A percentile compares a stretch with the other conserved stretches of the same genome.
phyloP scores from a whole-genome alignment of 2,797 vertebrate species.

The Pipistrellus pygmaeus region DNA sequence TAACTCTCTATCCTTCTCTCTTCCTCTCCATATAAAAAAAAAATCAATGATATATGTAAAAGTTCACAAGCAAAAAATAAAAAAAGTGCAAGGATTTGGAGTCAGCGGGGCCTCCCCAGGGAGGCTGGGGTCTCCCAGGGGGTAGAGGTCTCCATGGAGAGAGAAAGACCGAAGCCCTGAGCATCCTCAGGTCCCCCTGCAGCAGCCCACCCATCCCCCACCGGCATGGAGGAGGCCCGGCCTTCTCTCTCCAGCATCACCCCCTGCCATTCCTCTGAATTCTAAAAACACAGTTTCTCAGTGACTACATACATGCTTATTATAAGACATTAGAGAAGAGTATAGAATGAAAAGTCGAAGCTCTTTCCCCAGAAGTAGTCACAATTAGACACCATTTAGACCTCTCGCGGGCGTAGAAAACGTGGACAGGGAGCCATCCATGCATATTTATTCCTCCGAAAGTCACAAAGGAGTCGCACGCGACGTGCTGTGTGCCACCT shows the following conservation, averaged over 20 bases:
- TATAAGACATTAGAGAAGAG: not conserved
- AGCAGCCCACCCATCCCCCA: not conserved
- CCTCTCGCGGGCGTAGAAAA: not conserved
- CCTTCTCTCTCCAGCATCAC: not conserved
- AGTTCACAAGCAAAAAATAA: too few relatives aligned
- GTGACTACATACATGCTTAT: constrained; percentile 57
- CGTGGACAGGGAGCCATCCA: constrained; percentile 17
- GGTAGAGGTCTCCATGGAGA: not conserved
- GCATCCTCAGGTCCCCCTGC: not conserved
- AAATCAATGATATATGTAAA: too few relatives aligned
- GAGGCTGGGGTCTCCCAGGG: not conserved
- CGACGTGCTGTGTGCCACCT: not conserved
- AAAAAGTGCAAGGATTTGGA: not conserved
- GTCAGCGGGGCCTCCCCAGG: not conserved
- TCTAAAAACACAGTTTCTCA: constrained; percentile 28
- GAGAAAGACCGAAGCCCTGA: not conserved
- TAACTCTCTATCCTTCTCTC: too few relatives aligned
- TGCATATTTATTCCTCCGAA: constrained; percentile 31
- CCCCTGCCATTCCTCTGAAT: not conserved
- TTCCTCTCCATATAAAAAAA: too few relatives aligned
- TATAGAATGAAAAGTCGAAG: constrained; percentile 24
- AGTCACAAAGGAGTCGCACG: not conserved
- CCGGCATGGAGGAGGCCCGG: not conserved
- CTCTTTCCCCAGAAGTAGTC: constrained; percentile 37
- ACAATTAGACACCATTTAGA: constrained; percentile 48